phyloP scores from a whole-genome alignment of 92 coral and sea anemone species.

The Diadumene lineata region DNA sequence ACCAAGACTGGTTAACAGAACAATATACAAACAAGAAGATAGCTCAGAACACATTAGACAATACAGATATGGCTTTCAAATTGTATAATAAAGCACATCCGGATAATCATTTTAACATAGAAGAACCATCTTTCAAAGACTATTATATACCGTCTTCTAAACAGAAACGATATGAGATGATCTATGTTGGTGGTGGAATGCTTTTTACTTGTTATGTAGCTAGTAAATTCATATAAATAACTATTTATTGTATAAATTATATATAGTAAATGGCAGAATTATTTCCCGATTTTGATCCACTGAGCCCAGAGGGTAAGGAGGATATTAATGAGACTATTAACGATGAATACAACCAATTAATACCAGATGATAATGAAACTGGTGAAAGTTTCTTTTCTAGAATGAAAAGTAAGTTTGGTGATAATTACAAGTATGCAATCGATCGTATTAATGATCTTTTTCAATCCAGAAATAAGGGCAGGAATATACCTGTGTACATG shows the following conservation, averaged over 20 bases:
- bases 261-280: slow-evolving; percentile 7
- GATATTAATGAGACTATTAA: not conserved
- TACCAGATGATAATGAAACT: not conserved
- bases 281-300: slow-evolving; percentile 2
- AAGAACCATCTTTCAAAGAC: slow-evolving; percentile 15
- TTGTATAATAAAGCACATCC: slow-evolving; percentile 38
- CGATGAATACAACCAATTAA: not conserved
- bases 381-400: not conserved
- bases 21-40: not conserved
- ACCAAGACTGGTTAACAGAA: slow-evolving; percentile 32
- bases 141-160: slow-evolving; percentile 23
- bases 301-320: not conserved
- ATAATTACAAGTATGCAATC: not conserved
- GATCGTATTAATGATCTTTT: slow-evolving; percentile 1
- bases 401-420: not conserved
- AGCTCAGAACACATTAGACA: not conserved
- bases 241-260: not conserved
- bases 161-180: slow-evolving; percentile 35
- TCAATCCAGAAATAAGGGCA: not conserved
- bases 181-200: slow-evolving; percentile 29
- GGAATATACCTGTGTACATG: not conserved
- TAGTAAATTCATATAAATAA: not conserved
- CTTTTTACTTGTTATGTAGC: not conserved
- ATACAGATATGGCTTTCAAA: slow-evolving; percentile 29
- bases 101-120: slow-evolving; percentile 2